Percentiles rank a stretch among this genome's conserved stretches.
These are phyloP conservation scores for Chaetodon auriga DNA, from an alignment of 2,113 vertebrate species.

Conservation along the genomic window DNA sequence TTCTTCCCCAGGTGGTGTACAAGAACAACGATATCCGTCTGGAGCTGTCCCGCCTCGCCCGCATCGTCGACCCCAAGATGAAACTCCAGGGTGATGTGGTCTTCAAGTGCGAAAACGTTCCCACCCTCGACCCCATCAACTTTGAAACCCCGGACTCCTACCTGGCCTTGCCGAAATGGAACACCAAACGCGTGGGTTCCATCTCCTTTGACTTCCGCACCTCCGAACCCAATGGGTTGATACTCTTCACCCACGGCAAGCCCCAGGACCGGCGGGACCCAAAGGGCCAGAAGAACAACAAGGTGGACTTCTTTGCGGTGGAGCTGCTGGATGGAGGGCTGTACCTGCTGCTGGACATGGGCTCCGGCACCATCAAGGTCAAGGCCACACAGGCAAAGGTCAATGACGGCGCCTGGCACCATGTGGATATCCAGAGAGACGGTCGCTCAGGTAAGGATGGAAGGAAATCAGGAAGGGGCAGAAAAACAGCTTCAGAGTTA, in stretches of 20 bases:
- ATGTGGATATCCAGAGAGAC: slow-evolving; percentile 97
- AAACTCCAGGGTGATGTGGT: slow-evolving; percentile 97
- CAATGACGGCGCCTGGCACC: slow-evolving; percentile 96
- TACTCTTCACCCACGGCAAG: slow-evolving; percentile 96
- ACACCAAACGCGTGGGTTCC: slow-evolving; percentile 97
- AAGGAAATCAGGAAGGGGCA: neutral
- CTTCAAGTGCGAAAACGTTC: slow-evolving; percentile 96
- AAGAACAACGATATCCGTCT: slow-evolving; percentile 98
- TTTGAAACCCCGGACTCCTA: slow-evolving; percentile 96
- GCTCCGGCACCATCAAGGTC: slow-evolving; percentile 97
- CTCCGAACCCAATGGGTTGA: slow-evolving; percentile 95
- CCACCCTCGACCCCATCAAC: slow-evolving; percentile 96
- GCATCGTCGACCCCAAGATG: slow-evolving; percentile 98
- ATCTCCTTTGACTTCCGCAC: slow-evolving; percentile 98
- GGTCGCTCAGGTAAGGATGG: slow-evolving; percentile 92
- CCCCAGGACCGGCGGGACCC: slow-evolving; percentile 92
- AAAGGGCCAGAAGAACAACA: slow-evolving; percentile 94
- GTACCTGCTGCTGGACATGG: slow-evolving; percentile 96
- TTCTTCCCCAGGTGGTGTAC: slow-evolving; percentile 92
- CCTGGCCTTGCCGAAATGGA: slow-evolving; percentile 96
- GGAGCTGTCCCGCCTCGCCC: slow-evolving; percentile 95
- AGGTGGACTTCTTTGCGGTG: slow-evolving; percentile 98
- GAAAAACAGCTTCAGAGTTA: neutral
- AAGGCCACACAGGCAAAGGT: slow-evolving; percentile 97
- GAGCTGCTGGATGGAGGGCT: slow-evolving; percentile 95